phyloP scores from a whole-genome alignment of 1,140 invertebrate genomes.

The Samia ricini region DNA sequence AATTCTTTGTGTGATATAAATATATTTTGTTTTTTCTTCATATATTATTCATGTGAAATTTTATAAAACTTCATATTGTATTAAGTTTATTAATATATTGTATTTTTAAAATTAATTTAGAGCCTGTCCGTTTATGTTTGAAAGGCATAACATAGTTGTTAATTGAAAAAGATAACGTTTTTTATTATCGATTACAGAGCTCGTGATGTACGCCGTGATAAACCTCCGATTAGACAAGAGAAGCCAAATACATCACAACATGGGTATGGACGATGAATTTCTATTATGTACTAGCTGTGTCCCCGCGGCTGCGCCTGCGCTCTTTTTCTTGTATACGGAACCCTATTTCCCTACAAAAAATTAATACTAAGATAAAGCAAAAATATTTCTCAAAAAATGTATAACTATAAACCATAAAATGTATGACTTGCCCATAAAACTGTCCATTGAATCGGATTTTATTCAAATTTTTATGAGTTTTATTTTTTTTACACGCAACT shows the following conservation, averaged over 20 bases:
- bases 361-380: too few species aligned
- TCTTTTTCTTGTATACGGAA: too few species aligned
- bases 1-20: background rate
- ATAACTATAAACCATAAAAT: too few species aligned
- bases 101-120: background rate
- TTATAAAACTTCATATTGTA: background rate
- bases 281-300: too few species aligned
- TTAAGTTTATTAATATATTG: conserved; percentile 1
- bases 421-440: too few species aligned
- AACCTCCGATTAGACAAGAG: conserved; percentile 33
- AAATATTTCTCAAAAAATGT: too few species aligned
- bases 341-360: too few species aligned
- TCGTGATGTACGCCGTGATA: conserved; percentile 49
- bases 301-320: too few species aligned
- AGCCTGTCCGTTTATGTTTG: background rate
- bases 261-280: conserved; percentile 25
- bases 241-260: conserved; percentile 28
- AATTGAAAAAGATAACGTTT: background rate
- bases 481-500: too few species aligned
- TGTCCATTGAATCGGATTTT: too few species aligned
- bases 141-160: background rate
- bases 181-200: conserved; percentile 41
- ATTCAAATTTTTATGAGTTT: too few species aligned
- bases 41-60: background rate
- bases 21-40: too few species aligned